Evolutionary conservation across 2,113 vertebrate genomes (phyloP), one percentile per base, ranked within the genome.

Genomic region (Pipa parva): DNA sequence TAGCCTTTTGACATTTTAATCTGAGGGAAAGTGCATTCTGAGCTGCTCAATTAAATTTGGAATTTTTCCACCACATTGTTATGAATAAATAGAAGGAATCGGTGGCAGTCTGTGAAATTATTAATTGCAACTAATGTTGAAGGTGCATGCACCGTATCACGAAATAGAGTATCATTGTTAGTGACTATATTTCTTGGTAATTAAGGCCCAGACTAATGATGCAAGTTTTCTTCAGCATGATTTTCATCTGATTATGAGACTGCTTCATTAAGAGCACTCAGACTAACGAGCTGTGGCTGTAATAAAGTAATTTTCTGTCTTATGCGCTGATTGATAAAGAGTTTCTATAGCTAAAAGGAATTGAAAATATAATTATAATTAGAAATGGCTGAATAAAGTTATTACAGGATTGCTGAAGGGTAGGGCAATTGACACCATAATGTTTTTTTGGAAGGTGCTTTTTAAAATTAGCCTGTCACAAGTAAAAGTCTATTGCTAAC

Each of bases 201-300:
- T 97, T 97, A 98, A 95, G 93, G 93, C 92, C 90, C 78, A 92
- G 91, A 90, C 93, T 97, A 98, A 99, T 97, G 95, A 95, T 91
- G 94, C 95, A 92, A 90, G 91, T 92, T 93, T 94, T 92, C 90
- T 88, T 90, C 92, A 95, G 97, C 97, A 96, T 95, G 95, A 97
- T 97, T 96, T 93, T 94, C 93, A 96, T 97, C 93, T 94, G 94
- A 96, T 97, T 93, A 91, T 93, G 91, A 94, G 88, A 85, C 92
- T 94, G 93, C 94, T 98, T 98, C 97, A 97, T 99, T 98, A 99
- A 92, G 90, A 94, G 88, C 93, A 94, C 94, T 95, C 94, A 93
- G 94, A 89, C 94, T 98, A 99, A 99, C 93, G 93, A 97, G 92
- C 93, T 96, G 95, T 94, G 93, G 92, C 94, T 92, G 89, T 95